Conservation (phyloP, 2,888 invertebrate species). For the Leptarthrus brevirostris region DNA sequence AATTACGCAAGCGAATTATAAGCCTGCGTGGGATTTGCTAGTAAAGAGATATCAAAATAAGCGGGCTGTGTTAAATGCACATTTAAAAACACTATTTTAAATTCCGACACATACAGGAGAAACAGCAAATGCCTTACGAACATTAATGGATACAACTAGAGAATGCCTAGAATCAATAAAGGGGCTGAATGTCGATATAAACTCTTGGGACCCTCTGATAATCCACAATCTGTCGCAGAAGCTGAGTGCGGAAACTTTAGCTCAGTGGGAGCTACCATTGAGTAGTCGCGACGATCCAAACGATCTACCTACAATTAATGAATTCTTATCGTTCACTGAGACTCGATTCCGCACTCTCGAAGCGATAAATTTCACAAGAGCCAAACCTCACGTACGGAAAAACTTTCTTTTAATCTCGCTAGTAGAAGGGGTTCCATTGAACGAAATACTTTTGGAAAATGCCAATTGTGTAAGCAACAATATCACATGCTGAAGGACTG, state of each 20-base stretch:
- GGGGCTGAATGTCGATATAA: no score
- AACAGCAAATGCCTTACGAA: no score
- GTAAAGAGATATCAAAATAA: neutral
- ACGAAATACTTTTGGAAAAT: no score
- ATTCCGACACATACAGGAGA: no score
- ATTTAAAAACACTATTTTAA: neutral
- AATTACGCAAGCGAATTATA: no score
- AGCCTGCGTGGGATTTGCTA: neutral
- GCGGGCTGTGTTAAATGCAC: conserved; percentile 1
- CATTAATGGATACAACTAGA: no score
- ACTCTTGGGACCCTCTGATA: neutral
- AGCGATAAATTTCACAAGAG: no score
- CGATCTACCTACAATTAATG: neutral
- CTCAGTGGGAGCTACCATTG: neutral
- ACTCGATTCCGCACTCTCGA: conserved; percentile 1
- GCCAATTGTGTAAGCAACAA: neutral
- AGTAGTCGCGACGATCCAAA: neutral
- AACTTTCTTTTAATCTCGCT: no score
- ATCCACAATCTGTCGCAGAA: neutral
- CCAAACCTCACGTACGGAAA: no score
- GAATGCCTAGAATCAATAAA: no score
- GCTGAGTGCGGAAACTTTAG: neutral
- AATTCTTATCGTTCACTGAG: neutral
- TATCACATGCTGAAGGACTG: neutral
- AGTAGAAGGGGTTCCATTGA: no score